phyloP scores from a whole-genome alignment of 2,888 invertebrate species.

The Petrolisthes cinctipes region DNA sequence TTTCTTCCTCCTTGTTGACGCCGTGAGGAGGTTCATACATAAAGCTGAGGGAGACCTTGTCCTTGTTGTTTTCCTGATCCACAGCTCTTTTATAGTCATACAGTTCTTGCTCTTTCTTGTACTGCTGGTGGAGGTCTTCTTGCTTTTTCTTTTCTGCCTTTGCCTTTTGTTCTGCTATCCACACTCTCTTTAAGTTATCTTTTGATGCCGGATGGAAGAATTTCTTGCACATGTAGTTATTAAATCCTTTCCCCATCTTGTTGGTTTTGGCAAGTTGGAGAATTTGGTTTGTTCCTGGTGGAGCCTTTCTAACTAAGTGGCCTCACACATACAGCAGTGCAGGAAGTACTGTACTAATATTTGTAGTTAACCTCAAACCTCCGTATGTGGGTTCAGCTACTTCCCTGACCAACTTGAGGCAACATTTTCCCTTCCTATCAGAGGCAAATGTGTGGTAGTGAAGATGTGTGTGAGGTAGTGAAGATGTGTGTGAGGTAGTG shows the following conservation, averaged over 20 bases:
- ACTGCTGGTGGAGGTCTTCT: conserved; percentile 94
- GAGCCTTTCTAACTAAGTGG: no score
- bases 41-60: conserved; percentile 96
- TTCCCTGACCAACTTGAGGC: no score
- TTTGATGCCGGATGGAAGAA: conserved; percentile 99
- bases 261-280: no score
- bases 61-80: conserved; percentile 95
- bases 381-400: no score
- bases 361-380: no score
- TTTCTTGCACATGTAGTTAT: conserved; percentile 99
- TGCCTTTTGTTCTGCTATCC: conserved; percentile 99
- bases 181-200: conserved; percentile 97
- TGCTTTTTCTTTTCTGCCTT: conserved; percentile 97
- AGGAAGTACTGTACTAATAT: no score
- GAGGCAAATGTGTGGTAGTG: no score
- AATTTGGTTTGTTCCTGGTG: no score
- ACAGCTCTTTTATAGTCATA: conserved; percentile 97
- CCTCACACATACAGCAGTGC: no score
- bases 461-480: no score
- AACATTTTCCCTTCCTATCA: no score
- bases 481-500: no score
- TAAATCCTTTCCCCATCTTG: conserved; percentile 97
- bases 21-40: conserved; percentile 99
- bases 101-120: conserved; percentile 98
- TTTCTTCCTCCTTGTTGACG: conserved; percentile 89